Conservation (phyloP, 2,113 vertebrate species). For the Cyphomyrus plagiostoma region DNA sequence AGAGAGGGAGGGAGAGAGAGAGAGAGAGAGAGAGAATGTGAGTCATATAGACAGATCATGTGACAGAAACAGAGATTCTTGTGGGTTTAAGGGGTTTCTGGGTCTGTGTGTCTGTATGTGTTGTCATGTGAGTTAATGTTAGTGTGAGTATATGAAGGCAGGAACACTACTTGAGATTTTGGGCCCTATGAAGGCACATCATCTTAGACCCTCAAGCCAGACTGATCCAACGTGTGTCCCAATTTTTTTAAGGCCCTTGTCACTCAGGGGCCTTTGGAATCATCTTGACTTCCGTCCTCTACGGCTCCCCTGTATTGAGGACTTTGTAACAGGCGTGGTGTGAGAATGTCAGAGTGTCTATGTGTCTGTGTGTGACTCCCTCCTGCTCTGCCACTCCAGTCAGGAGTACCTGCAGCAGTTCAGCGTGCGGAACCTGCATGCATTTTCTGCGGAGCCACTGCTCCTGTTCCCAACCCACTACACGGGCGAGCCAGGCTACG, state of each 20-base stretch:
- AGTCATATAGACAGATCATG: not conserved
- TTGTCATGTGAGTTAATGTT: not conserved
- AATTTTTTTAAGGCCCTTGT: not conserved
- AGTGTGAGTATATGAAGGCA: not conserved
- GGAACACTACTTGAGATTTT: not conserved
- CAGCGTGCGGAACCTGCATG: slow-evolving; percentile 75
- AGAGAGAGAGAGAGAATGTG: not conserved
- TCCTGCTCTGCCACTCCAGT: slow-evolving; percentile 45
- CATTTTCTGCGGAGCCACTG: slow-evolving; percentile 87
- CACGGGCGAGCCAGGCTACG: slow-evolving; percentile 89
- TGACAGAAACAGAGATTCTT: not conserved
- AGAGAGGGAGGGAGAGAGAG: not conserved
- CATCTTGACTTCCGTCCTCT: not conserved
- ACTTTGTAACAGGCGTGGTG: not conserved
- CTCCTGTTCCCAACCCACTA: slow-evolving; percentile 95
- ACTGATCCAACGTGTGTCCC: not conserved
- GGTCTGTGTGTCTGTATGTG: not conserved
- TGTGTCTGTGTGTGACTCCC: not conserved
- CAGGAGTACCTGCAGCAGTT: slow-evolving; percentile 80
- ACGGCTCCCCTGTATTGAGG: not conserved
- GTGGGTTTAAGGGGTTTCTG: not conserved
- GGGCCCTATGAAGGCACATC: not conserved
- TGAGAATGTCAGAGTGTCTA: not conserved
- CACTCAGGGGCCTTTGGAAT: not conserved
- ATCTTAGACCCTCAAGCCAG: not conserved